Conservation (phyloP, 2,797 vertebrate genomes). For the Falco novaeseelandiae region DNA sequence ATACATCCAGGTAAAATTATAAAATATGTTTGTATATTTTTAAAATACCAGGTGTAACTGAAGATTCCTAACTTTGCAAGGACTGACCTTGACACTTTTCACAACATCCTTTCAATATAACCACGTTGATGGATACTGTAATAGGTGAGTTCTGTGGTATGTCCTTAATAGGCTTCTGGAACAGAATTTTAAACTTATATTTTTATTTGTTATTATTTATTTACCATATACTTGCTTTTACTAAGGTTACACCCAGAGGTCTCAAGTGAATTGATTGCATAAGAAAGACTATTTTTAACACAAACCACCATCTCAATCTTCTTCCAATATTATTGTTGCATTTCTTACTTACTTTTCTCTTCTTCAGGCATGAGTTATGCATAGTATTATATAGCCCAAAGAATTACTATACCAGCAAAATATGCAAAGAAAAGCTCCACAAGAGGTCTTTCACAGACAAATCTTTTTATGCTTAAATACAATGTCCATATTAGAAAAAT, state of each 20-base stretch:
- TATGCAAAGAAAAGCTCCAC: not conserved
- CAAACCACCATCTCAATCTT: not conserved
- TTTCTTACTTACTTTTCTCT: not conserved
- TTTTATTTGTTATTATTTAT: not conserved
- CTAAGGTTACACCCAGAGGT: not conserved
- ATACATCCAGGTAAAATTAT: not conserved
- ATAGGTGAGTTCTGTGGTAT: not conserved
- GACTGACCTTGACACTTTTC: not conserved
- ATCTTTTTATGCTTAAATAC: not conserved
- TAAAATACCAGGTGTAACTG: not conserved
- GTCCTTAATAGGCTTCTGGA: not conserved
- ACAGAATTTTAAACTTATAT: not conserved
- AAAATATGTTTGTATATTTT: not conserved
- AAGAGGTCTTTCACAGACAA: not conserved
- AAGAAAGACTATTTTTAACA: not conserved
- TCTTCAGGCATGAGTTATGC: not conserved
- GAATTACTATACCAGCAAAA: not conserved
- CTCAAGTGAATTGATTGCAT: slow-evolving; percentile 1
- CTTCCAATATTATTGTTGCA: not conserved
- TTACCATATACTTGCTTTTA: slow-evolving; percentile 1
- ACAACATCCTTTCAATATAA: not conserved
- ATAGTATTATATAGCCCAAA: not conserved
- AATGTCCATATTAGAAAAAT: not conserved
- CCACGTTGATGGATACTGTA: not conserved
- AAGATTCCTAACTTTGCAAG: not conserved